phyloP scores from a whole-genome alignment of 1,140 invertebrate genomes.

The Dryas iulia region DNA sequence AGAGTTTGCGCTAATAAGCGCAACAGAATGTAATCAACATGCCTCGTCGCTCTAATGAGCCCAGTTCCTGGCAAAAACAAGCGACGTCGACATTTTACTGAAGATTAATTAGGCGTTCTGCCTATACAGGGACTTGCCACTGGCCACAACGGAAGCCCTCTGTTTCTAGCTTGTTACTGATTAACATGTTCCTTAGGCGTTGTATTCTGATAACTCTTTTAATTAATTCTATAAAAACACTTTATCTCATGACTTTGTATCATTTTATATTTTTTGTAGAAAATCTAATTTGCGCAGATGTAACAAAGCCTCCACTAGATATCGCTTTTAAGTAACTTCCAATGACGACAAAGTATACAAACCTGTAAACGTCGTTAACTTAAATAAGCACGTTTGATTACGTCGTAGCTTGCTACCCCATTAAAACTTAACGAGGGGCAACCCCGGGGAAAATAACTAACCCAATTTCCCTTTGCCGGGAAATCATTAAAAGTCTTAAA shows the following conservation, averaged over 20 bases:
- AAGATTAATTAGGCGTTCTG: conserved; percentile 76
- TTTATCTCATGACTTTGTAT: background rate
- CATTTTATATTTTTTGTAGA: conserved; percentile 34
- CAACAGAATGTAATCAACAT: conserved; percentile 79
- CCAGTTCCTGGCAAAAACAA: conserved; percentile 76
- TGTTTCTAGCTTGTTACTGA: conserved; percentile 53
- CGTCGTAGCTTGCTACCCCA: conserved; percentile 78
- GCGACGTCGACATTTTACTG: conserved; percentile 72
- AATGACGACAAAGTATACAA: conserved; percentile 71
- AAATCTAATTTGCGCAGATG: conserved; percentile 29
- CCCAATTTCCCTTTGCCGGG: conserved; percentile 80
- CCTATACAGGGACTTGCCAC: conserved; percentile 57
- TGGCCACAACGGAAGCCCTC: conserved; percentile 50
- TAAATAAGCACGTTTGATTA: conserved; percentile 80
- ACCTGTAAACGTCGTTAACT: conserved; percentile 76
- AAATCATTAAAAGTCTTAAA: conserved; percentile 81
- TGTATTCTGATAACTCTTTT: conserved; percentile 32
- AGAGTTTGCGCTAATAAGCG: conserved; percentile 79
- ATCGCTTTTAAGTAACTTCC: conserved; percentile 53
- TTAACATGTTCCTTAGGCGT: conserved; percentile 51
- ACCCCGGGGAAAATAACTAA: conserved; percentile 79
- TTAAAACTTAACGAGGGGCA: conserved; percentile 80
- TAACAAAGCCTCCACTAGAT: conserved; percentile 39
- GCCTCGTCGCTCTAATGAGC: conserved; percentile 77
- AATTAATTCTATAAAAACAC: conserved; percentile 38